Conservation (phyloP, 2,113 vertebrate species). For the Ceuthmochares aereus region DNA sequence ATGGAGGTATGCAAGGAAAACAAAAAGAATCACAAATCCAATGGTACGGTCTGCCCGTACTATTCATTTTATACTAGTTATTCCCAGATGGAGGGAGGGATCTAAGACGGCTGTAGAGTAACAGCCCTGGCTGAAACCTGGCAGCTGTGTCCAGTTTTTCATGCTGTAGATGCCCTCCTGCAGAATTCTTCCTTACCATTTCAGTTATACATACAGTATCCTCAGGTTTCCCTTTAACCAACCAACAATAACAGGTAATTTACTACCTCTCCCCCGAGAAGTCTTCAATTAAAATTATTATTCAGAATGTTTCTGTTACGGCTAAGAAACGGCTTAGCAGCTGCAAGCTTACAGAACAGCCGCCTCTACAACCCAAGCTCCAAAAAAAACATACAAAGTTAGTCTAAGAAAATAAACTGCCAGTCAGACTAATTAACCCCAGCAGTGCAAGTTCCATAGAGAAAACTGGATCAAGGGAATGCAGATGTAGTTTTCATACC, state of each 20-base stretch:
- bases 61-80: neutral
- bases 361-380: neutral
- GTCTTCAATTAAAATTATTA: neutral
- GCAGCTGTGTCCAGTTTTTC: neutral
- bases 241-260: neutral
- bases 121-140: neutral
- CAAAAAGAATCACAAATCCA: neutral
- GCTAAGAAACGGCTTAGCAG: neutral
- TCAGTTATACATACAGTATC: neutral
- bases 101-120: neutral
- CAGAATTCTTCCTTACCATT: neutral
- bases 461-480: neutral
- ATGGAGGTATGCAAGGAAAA: neutral
- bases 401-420: neutral
- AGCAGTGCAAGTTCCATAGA: neutral
- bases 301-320: neutral
- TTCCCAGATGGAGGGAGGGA: neutral
- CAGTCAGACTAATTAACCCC: neutral
- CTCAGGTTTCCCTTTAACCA: neutral
- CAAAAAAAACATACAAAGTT: neutral
- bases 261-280: neutral
- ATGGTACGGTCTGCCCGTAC: neutral
- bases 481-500: rapidly evolving
- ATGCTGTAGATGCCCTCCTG: neutral
- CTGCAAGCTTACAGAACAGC: neutral